Evolutionary conservation across 2,888 invertebrate genomes (phyloP), one percentile per base, ranked within the genome.

Genomic region (Papilio gigon): DNA sequence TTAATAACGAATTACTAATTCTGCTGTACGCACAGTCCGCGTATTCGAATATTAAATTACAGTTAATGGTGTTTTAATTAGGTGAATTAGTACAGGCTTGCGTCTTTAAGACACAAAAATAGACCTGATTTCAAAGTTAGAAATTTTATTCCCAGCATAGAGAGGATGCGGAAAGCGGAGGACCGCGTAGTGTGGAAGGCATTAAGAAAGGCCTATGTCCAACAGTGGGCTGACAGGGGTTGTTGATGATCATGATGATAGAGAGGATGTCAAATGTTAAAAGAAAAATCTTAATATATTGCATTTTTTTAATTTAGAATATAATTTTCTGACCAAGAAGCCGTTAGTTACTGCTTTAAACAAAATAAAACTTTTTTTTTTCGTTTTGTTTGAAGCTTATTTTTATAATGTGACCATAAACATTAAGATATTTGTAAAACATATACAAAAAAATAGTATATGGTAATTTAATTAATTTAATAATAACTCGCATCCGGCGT

Each of bases 1-100:
- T 47, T 59, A 60, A 60, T 66, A 58, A 53, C 53, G 53, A 53
- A 30, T 30, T 30, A 53, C 27, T 30, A 53, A 30, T 53, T 53
- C n/a, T 53, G 30, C 27, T 42, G 5, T 17, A 42, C 5, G 42
- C 20, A 22, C n/a, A 5, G 27, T n/a, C n/a, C 53, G 53, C 30
- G 53, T 53, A 17, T 53, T 53, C 8, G 27, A 53, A 53, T 53
- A 17, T 53, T n/a, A 53, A 53, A 30, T 53, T 53, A 27, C 30
- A 53, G 30, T 30, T 30, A 53, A 53, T 53, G n/a, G 53, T 53
- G 9, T 30, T 53, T 53, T 53, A 53, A 53, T 53, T 17, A 53
- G 27, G 17, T 30, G 9, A 8, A 17, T 8, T 42, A 5, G 27
- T 53, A 17, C 4, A 17, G 4, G 9, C n/a, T 30, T 53, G n/a